These are phyloP conservation scores for Microctenopoma steveboyesi DNA, from an alignment of 2,797 vertebrate species.

Conservation along the genomic window DNA sequence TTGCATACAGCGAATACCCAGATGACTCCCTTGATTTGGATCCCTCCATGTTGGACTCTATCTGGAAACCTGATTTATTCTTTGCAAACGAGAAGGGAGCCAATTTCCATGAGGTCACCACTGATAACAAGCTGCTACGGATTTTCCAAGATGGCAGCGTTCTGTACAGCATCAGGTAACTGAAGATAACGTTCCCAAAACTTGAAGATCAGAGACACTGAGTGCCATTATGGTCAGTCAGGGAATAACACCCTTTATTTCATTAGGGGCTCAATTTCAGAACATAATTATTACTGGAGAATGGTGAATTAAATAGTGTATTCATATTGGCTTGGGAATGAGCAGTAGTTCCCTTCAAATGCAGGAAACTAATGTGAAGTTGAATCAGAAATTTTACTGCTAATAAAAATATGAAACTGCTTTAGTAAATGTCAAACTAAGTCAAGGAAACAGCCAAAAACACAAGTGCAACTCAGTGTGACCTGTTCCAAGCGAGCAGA, in stretches of 20 bases:
- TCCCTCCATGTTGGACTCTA: conserved; percentile 95
- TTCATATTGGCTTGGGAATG: background rate
- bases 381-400: background rate
- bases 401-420: background rate
- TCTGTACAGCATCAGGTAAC: conserved; percentile 94
- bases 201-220: background rate
- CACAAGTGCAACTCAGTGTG: background rate
- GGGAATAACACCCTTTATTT: background rate
- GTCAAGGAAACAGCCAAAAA: background rate
- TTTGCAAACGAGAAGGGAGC: conserved; percentile 96
- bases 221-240: background rate
- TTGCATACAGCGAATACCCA: conserved; percentile 92
- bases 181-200: conserved; percentile 7
- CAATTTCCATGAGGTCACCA: conserved; percentile 95
- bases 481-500: background rate
- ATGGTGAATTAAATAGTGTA: background rate
- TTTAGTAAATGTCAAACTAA: background rate
- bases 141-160: conserved; percentile 96
- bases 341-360: background rate
- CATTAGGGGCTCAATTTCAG: background rate
- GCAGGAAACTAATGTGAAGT: background rate
- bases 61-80: conserved; percentile 97
- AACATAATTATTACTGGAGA: background rate
- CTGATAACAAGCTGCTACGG: conserved; percentile 93
- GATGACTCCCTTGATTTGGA: conserved; percentile 93